phyloP scores from a whole-genome alignment of 2,113 vertebrate species.

The Circaetus gallicus region DNA sequence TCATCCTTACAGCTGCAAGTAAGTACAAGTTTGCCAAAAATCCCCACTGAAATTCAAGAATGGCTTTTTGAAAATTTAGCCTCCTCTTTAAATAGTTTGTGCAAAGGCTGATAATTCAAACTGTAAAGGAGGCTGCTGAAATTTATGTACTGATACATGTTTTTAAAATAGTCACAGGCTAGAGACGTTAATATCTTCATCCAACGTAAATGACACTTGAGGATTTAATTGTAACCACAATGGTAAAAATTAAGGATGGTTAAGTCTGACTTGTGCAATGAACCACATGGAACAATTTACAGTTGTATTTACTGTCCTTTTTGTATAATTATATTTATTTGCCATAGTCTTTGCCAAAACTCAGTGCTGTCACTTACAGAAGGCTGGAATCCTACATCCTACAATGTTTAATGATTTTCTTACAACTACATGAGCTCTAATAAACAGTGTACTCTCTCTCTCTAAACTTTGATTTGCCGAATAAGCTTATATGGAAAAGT shows the following conservation, averaged over 20 bases:
- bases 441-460: background rate
- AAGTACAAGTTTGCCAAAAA: background rate
- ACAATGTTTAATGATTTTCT: background rate
- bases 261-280: background rate
- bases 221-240: background rate
- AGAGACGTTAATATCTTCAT: background rate
- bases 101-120: background rate
- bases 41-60: background rate
- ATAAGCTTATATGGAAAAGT: background rate
- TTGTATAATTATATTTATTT: background rate
- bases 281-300: constrained; percentile 10
- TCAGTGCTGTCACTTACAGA: background rate
- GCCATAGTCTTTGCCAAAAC: constrained; percentile 13
- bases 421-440: background rate
- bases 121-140: background rate
- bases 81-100: background rate
- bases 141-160: background rate
- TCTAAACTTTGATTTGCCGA: background rate
- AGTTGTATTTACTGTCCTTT: background rate
- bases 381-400: background rate
- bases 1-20: constrained; percentile 34
- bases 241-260: background rate
- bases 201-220: background rate
- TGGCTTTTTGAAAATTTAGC: background rate
- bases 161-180: background rate